Evolutionary conservation across 2,113 vertebrate genomes (phyloP), one percentile per base, ranked within the genome.

Genomic region (Corythornis cristatus): DNA sequence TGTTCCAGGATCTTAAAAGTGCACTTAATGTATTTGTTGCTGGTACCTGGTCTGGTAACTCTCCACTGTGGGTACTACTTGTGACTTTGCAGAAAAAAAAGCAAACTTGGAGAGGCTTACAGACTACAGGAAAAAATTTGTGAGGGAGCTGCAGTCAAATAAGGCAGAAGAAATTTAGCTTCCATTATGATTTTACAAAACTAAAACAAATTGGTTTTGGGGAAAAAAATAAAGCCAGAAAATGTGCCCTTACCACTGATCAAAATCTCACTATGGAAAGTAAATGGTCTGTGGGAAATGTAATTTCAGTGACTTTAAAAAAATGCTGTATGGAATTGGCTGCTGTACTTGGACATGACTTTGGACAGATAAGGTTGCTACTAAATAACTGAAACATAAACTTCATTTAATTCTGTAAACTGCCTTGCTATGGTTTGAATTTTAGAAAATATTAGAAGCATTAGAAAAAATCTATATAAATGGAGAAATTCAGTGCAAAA

Each of bases 401-500:
- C 35, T 92, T 51, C 1, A 40, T 90, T 82, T 94, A 22, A 80
- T 85, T 93, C 85, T 91, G 87, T 60, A 80, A 96, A 51, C 75
- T 83, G 51, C 46, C 23, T 86, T 86, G 42, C 28, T 83, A 5
- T 57, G 76, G 26, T 43, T 88, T 84, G 54, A 76, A 84, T 71
- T 85, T 89, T 46, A 43, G 42, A 81, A 94, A 90, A 79, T 77
- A 62, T 33, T 86, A 79, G 43, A 82, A 82, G 28, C 15, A 28
- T 74, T 72, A 28, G 66, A 75, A 64, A 37, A 83, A 88, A 76
- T 83, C 48, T 78, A 13, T 67, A 50, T 33, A 85, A 80, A 58
- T 12, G 48, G 43, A 86, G 73, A 87, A 87, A 78, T 71, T 76
- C 14, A 60, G 2, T 75, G 40, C 88, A 71, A 80, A 84, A 72